Conservation (phyloP, 2,888 invertebrate species). For the Hetaerina titia region DNA sequence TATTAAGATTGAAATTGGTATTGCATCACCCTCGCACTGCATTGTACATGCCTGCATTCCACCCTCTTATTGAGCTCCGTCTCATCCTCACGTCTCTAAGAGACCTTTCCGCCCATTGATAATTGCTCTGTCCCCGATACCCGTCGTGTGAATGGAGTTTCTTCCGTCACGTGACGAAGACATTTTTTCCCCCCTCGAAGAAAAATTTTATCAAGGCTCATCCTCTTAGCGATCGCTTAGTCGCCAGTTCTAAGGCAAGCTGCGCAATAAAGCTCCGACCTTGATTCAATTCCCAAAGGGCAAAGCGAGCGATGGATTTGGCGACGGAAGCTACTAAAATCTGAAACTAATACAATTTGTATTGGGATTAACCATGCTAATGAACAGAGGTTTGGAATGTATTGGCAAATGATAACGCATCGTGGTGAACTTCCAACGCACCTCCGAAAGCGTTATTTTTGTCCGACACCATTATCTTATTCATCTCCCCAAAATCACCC, state of each 20-base stretch:
- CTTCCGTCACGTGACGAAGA: constrained; percentile 9
- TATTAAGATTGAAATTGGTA: constrained; percentile 13
- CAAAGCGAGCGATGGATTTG: background rate
- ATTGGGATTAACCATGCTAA: background rate
- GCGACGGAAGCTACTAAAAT: background rate
- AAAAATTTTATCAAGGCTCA: constrained; percentile 13
- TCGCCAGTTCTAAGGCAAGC: background rate
- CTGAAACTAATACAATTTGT: background rate
- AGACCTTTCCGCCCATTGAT: constrained; percentile 16
- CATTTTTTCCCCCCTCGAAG: background rate
- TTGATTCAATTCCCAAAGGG: background rate
- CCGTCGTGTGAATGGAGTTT: background rate
- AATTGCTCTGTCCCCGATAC: constrained; percentile 26
- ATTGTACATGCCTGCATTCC: background rate
- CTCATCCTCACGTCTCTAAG: background rate
- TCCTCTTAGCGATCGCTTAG: constrained; percentile 14
- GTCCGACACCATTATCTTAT: too few relatives aligned
- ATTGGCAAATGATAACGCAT: too few relatives aligned
- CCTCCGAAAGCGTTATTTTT: too few relatives aligned
- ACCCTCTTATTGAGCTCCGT: constrained; percentile 13
- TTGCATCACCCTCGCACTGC: background rate
- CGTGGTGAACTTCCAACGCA: too few relatives aligned
- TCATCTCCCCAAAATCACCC: too few relatives aligned
- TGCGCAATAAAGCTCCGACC: background rate
- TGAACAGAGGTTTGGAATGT: too few relatives aligned